Evolutionary conservation across 2,888 invertebrate genomes (phyloP).

Genomic region (Trichogramma dendrolimi): DNA sequence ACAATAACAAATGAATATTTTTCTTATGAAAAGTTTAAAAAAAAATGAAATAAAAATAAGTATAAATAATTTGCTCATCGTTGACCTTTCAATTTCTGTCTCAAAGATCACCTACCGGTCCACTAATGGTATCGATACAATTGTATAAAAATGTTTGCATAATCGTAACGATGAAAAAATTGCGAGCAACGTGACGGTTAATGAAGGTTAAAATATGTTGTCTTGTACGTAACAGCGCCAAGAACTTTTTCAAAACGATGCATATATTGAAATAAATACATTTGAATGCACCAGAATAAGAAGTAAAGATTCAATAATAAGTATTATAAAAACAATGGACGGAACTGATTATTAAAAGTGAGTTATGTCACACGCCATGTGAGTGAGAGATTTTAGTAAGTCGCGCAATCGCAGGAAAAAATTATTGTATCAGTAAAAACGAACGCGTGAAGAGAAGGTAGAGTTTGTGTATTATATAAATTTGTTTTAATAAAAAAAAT

Average conservation of each 20-base stretch:
- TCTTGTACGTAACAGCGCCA: not conserved
- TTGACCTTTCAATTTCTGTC: constrained; percentile 26
- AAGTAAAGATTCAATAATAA: constrained; percentile 37
- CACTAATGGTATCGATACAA: constrained; percentile 6
- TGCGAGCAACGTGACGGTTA: constrained; percentile 16
- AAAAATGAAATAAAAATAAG: constrained; percentile 7
- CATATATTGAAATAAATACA: not conserved
- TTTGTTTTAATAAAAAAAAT: constrained; percentile 12
- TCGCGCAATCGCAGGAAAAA: too few relatives aligned
- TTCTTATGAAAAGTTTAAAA: constrained; percentile 22
- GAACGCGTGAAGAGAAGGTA: too few relatives aligned
- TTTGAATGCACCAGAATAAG: constrained; percentile 21
- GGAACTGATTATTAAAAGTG: constrained; percentile 13
- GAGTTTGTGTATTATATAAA: constrained; percentile 3
- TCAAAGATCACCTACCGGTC: constrained; percentile 30
- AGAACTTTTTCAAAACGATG: too few relatives aligned
- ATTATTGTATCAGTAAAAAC: too few relatives aligned
- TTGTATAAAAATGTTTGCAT: too few relatives aligned
- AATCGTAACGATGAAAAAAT: constrained; percentile 11
- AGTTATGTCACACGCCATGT: too few relatives aligned
- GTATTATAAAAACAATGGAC: constrained; percentile 27
- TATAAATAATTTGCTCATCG: not conserved
- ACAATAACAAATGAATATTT: constrained; percentile 23
- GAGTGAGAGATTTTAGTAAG: too few relatives aligned
- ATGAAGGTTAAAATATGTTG: constrained; percentile 19